Base-by-base conservation (phyloP, 1,140 invertebrate species). In the Metaphire vulgaris region DNA sequence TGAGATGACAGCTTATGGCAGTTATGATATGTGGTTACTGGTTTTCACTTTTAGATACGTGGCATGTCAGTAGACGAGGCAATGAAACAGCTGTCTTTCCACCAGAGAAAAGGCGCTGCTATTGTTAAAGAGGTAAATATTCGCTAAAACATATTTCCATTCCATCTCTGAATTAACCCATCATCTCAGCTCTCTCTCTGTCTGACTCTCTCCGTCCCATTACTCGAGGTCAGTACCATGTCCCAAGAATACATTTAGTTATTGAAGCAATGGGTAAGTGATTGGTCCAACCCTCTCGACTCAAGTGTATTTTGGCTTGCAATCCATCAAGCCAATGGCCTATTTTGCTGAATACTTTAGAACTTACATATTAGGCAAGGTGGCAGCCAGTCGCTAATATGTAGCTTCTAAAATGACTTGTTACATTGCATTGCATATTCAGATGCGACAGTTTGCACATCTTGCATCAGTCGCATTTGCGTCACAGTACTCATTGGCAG, bases 31-130 rank as follows among this genome's bases (percentile, higher is more conserved):
- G 33, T 76, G 64, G 72, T 31, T 71, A 65, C 32, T 56, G 71
- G 64, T 16, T 67, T 73, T 76, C 65, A n/a, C 34, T 77, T 81
- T 65, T 76, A 87, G 85, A 83, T 88, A 6, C 88, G 95, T 81
- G 96, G 96, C 14, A 92, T 98, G 92, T 88, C 91, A 30, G 90
- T 98, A 0, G 95, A 98, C 87, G 95, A 98, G 87, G 96, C 96
- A 66, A 81, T 97, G 0, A 94, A 92, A 85, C 94, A 97, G 85
- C 86, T 97, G 1, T 91, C 89, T 80, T 96, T 95, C 88, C 86
- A 94, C 0, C 83, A 89, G 6, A 92, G 90, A 79, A 97, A 97
- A 88, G 96, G 95, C 68, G 92, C 92, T 66, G 85, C 84, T 32
- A 89, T 91, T 86, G 90, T 92, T 0, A 92, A 91, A 84, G 91